These are phyloP conservation scores for Sorex fumeus DNA, from an alignment of 2,113 vertebrate genomes.

Conservation along the genomic window DNA sequence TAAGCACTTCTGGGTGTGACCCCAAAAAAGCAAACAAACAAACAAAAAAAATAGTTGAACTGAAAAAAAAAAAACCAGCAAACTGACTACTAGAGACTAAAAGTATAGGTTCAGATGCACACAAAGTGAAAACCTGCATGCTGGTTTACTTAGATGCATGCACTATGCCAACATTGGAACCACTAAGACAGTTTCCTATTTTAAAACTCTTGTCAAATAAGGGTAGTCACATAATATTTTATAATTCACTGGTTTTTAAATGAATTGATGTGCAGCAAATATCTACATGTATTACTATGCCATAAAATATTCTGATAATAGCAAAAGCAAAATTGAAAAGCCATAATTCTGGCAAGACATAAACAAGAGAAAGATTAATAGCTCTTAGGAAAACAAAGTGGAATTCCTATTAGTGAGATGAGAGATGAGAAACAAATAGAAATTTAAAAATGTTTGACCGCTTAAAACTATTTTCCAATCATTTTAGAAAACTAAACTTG, in stretches of 20 bases:
- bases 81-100: conserved; percentile 25
- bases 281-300: conserved; percentile 24
- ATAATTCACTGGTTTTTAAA: not conserved
- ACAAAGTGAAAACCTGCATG: not conserved
- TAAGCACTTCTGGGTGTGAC: no score
- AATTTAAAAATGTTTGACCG: conserved; percentile 17
- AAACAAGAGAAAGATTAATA: conserved; percentile 30
- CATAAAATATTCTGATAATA: conserved; percentile 55
- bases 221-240: not conserved
- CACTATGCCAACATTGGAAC: not conserved
- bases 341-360: conserved; percentile 20
- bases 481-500: conserved; percentile 49
- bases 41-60: not conserved
- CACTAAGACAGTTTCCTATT: conserved; percentile 5
- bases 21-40: no score
- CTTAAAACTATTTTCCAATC: conserved; percentile 27
- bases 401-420: conserved; percentile 22
- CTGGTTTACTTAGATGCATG: conserved; percentile 25
- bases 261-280: conserved; percentile 21
- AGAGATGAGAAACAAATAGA: conserved; percentile 28
- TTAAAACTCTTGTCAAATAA: conserved; percentile 50
- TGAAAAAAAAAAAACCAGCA: not conserved
- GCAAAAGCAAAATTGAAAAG: conserved; percentile 60
- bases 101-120: not conserved
- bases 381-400: conserved; percentile 1